Evolutionary conservation across 1,140 invertebrate species (phyloP).

Genomic region (Wiebesia pumilae): DNA sequence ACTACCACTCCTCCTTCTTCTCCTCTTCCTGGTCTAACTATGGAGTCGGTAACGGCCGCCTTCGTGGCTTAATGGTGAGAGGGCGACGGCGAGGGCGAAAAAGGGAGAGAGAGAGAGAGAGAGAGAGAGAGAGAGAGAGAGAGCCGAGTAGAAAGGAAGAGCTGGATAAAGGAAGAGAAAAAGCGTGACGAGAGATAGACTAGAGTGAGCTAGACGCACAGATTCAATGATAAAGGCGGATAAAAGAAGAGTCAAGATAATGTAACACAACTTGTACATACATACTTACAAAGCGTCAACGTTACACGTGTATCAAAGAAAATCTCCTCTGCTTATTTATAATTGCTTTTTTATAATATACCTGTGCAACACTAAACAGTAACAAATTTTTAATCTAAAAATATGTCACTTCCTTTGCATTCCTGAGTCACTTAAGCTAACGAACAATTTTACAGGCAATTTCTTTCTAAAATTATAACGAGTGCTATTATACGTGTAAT

Average conservation of each 20-base stretch:
- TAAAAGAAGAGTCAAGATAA: slow-evolving; percentile 17
- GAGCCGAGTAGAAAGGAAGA: neutral
- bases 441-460: too few species aligned
- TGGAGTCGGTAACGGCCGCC: slow-evolving; percentile 40
- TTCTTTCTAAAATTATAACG: too few species aligned
- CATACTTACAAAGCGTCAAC: neutral
- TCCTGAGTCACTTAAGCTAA: too few species aligned
- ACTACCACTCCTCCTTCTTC: slow-evolving; percentile 8
- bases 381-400: neutral
- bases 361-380: neutral
- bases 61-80: neutral
- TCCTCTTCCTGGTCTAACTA: slow-evolving; percentile 50
- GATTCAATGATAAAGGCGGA: neutral
- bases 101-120: neutral
- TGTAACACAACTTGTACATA: neutral
- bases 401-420: neutral
- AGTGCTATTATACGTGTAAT: too few species aligned
- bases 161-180: slow-evolving; percentile 8
- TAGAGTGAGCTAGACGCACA: neutral
- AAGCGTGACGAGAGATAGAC: neutral
- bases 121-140: neutral
- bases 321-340: too few species aligned
- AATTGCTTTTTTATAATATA: too few species aligned
- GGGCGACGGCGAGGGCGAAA: neutral
- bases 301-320: neutral